A percentile compares a stretch with the other conserved stretches of the same genome.
Evolutionary conservation across 2,888 invertebrate species (phyloP).

Genomic region (Drosophila testacea): DNA sequence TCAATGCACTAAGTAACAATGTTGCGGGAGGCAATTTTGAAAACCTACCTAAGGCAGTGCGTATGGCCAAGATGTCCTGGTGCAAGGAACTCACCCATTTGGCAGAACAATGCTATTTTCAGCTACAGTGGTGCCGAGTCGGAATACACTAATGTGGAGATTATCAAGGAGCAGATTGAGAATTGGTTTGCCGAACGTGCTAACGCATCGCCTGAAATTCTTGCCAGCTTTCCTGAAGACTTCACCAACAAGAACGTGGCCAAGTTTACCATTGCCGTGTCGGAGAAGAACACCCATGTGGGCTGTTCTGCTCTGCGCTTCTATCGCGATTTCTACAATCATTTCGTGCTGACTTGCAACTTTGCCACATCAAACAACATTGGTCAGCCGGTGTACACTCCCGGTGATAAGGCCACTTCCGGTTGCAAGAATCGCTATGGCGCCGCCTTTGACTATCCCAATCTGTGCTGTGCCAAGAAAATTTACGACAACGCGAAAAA

Average conservation of each 20-base stretch:
- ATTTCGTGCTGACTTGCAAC: slow-evolving; percentile 67
- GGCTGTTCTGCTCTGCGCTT: slow-evolving; percentile 60
- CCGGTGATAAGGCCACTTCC: slow-evolving; percentile 53
- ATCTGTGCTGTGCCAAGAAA: slow-evolving; percentile 50
- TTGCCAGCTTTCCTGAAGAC: slow-evolving; percentile 60
- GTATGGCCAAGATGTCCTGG: slow-evolving; percentile 75
- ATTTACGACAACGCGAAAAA: slow-evolving; percentile 50
- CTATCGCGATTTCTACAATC: slow-evolving; percentile 47
- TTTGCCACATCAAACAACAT: slow-evolving; percentile 63
- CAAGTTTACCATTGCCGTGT: slow-evolving; percentile 62
- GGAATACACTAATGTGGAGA: slow-evolving; percentile 67
- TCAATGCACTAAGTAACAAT: slow-evolving; percentile 65
- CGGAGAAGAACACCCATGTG: slow-evolving; percentile 61
- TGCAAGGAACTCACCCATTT: slow-evolving; percentile 61
- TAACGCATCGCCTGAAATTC: slow-evolving; percentile 46
- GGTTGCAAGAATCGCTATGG: slow-evolving; percentile 65
- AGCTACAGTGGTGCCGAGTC: slow-evolving; percentile 58
- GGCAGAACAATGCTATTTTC: slow-evolving; percentile 68
- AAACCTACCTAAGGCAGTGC: slow-evolving; percentile 58
- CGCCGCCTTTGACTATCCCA: slow-evolving; percentile 64
- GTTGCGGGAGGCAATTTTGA: slow-evolving; percentile 57
- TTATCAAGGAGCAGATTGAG: slow-evolving; percentile 68
- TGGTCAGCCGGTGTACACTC: slow-evolving; percentile 58
- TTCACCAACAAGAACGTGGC: slow-evolving; percentile 48
- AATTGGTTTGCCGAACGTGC: slow-evolving; percentile 62